Base-by-base conservation (phyloP, 2,113 vertebrate species). In the Urocolius indicus region DNA sequence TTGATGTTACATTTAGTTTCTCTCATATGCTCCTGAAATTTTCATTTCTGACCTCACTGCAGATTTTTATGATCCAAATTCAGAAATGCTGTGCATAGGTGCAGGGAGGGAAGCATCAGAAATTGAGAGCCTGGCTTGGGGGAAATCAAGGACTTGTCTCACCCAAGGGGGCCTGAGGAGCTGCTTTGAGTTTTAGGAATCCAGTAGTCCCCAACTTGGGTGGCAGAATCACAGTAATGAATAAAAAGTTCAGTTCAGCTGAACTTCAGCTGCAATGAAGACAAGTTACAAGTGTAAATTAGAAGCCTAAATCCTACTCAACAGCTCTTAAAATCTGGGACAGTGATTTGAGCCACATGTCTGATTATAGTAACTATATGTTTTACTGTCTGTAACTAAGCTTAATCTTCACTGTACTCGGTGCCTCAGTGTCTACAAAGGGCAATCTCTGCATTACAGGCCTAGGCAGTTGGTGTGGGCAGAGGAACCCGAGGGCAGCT, bases 71-170 rank as follows among this genome's bases (percentile, higher is more conserved):
- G 0, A 59, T 71, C 15, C 17, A 49, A 49, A 4, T 9, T 17
- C 41, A 48, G 48, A 59, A 41, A 3, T 34, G 9, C 13, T 21
- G 2, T 19, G 36, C 1, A 0, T 46, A 14, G 11, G 5, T 32
- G 15, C 24, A 46, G 34, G 29, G 29, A 69, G 17, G 23, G 32
- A 62, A 46, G 27, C 2, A 1, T 21, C 55, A 82, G 58, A 89
- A 90, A 61, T 20, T 36, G 58, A 48, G 24, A 85, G 14, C 7
- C 7, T 0, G 0, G 16, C 9, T 51, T 0, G 1, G 29, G 24
- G 22, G 30, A 5, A 6, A n/a, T 8, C 32, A 73, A 32, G 59
- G 22, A 65, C n/a, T 13, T 18, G 29, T 67, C 76, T 80, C 59
- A 84, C 32, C 11, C 22, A 48, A 67, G 18, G 10, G 24, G 5